phyloP scores from a whole-genome alignment of 2,888 invertebrate genomes.

The Cynaeus angustus region DNA sequence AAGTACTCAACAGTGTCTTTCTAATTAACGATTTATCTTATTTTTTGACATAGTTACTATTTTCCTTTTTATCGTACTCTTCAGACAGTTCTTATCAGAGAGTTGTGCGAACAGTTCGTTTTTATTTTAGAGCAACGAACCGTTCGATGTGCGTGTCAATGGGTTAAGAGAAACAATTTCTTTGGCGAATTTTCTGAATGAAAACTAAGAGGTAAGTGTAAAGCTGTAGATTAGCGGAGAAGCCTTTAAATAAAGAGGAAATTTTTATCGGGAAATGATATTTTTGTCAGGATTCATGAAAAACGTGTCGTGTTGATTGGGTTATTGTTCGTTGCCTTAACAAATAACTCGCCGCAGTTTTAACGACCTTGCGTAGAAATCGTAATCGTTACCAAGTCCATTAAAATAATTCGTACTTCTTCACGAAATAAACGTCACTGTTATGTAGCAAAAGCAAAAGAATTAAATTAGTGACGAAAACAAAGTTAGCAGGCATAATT shows the following conservation, averaged over 20 bases:
- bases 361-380: too few relatives aligned
- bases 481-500: too few relatives aligned
- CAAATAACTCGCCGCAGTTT: too few relatives aligned
- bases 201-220: not conserved
- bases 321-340: too few relatives aligned
- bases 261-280: not conserved
- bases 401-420: too few relatives aligned
- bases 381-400: too few relatives aligned
- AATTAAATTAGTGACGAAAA: too few relatives aligned
- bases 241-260: not conserved
- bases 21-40: slow-evolving; percentile 41
- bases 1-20: slow-evolving; percentile 25
- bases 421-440: too few relatives aligned
- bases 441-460: too few relatives aligned
- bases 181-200: not conserved
- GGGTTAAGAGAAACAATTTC: slow-evolving; percentile 2
- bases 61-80: slow-evolving; percentile 18
- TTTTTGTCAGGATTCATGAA: too few relatives aligned
- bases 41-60: slow-evolving; percentile 35
- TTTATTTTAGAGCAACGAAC: slow-evolving; percentile 1
- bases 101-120: slow-evolving; percentile 15
- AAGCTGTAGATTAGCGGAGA: not conserved
- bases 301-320: too few relatives aligned
- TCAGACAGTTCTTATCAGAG: slow-evolving; percentile 35
- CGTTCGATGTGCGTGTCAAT: not conserved